Percentiles rank a stretch among this genome's conserved stretches.
phyloP scores from a whole-genome alignment of 2,888 invertebrate species.

The Spatulosminthurus flaviceps region DNA sequence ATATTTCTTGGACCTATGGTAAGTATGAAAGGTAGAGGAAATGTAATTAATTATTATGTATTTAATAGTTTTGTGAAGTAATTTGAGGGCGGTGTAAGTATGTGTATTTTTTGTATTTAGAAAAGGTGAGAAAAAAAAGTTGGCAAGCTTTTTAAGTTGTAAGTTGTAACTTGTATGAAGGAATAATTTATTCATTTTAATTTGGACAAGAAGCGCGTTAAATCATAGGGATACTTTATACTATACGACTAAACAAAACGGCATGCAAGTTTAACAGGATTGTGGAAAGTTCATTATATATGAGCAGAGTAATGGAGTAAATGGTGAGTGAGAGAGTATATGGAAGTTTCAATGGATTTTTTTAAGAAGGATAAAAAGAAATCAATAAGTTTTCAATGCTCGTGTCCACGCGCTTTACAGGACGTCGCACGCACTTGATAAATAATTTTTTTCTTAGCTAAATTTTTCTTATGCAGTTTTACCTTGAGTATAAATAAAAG shows the following conservation, averaged over 20 bases:
- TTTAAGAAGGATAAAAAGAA: slow-evolving; percentile 23
- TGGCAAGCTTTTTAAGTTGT: too few relatives aligned
- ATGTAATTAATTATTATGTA: not conserved
- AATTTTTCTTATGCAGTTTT: too few relatives aligned
- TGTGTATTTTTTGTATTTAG: too few relatives aligned
- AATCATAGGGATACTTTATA: not conserved
- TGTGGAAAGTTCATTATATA: slow-evolving; percentile 28
- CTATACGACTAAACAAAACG: not conserved
- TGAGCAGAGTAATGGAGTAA: not conserved
- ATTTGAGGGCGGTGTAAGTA: too few relatives aligned
- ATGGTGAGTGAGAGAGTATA: not conserved
- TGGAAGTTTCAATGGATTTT: slow-evolving; percentile 19
- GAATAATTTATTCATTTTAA: not conserved
- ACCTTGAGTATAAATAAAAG: too few relatives aligned
- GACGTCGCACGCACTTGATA: too few relatives aligned
- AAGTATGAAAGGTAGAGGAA: not conserved
- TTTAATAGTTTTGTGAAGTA: too few relatives aligned
- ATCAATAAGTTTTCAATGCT: not conserved
- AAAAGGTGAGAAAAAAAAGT: too few relatives aligned
- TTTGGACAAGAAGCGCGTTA: not conserved
- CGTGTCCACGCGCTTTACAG: not conserved
- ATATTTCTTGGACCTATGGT: slow-evolving; percentile 9
- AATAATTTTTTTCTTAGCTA: too few relatives aligned
- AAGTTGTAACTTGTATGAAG: not conserved
- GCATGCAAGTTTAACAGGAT: not conserved